Evolutionary conservation across 2,888 invertebrate genomes (phyloP).

Genomic region (Smittia sp.): DNA sequence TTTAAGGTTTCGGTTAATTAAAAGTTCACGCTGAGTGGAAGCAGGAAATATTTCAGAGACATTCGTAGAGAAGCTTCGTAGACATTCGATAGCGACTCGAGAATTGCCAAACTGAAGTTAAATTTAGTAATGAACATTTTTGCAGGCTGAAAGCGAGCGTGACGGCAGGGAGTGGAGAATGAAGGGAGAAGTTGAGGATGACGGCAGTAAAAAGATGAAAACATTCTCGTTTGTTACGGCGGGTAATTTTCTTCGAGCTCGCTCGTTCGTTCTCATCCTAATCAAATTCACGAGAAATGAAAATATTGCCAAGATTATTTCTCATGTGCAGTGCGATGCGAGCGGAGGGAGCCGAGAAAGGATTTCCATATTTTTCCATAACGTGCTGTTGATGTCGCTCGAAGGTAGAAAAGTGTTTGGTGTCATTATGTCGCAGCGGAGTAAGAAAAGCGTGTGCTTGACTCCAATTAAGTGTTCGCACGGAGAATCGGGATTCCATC

Average conservation of each 20-base stretch:
- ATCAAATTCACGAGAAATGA: conserved; percentile 12
- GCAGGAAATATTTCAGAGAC: too few relatives aligned
- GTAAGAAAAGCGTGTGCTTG: background rate
- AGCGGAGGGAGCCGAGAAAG: background rate
- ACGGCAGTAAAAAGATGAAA: conserved; percentile 16
- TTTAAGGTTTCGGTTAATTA: background rate
- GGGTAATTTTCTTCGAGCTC: conserved; percentile 15
- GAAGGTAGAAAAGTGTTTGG: conserved; percentile 1
- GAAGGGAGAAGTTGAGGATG: background rate
- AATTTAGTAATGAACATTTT: conserved; percentile 18
- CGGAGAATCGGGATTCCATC: background rate
- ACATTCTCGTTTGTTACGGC: conserved; percentile 17
- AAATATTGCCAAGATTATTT: conserved; percentile 23
- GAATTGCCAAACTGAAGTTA: background rate
- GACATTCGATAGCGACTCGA: too few relatives aligned
- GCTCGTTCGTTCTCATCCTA: background rate
- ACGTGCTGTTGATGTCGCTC: conserved; percentile 5
- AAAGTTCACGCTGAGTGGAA: background rate
- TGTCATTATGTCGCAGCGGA: background rate
- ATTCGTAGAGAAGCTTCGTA: too few relatives aligned
- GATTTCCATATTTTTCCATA: conserved; percentile 1
- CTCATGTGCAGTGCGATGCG: conserved; percentile 1
- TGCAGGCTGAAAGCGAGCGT: background rate
- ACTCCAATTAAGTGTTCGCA: conserved; percentile 9
- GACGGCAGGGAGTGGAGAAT: background rate